phyloP scores from a whole-genome alignment of 92 coral and sea anemone species.

The Phymanthus crucifer region DNA sequence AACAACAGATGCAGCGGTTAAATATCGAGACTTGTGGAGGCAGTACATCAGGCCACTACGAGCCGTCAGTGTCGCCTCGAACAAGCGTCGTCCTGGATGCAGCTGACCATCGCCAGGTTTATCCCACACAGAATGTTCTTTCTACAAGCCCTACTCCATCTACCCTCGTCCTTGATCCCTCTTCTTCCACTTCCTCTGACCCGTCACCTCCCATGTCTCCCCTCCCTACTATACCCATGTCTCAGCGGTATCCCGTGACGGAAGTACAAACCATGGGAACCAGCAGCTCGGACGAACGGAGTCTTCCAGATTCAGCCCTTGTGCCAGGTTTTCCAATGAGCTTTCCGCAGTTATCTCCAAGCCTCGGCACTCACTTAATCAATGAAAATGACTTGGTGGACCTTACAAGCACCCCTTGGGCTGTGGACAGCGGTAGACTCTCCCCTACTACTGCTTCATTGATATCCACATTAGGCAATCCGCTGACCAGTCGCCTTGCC shows the following conservation, averaged over 20 bases:
- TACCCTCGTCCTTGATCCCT: constrained; percentile 55
- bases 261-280: constrained; percentile 35
- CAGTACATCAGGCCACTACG: constrained; percentile 45
- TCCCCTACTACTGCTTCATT: constrained; percentile 66
- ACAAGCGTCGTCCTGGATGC: constrained; percentile 73
- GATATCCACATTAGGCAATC: constrained; percentile 65
- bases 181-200: constrained; percentile 55
- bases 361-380: constrained; percentile 45
- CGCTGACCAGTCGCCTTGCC: constrained; percentile 51
- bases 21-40: constrained; percentile 83
- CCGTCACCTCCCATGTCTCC: constrained; percentile 82
- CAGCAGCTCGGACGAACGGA: constrained; percentile 16
- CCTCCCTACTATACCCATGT: constrained; percentile 64
- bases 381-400: constrained; percentile 72
- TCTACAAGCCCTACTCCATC: constrained; percentile 51
- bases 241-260: constrained; percentile 67
- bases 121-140: constrained; percentile 36
- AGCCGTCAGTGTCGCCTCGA: constrained; percentile 68
- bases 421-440: constrained; percentile 51
- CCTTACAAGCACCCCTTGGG: constrained; percentile 48
- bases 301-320: constrained; percentile 14
- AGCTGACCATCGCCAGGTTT: constrained; percentile 43
- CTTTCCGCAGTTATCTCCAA: constrained; percentile 31
- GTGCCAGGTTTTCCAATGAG: constrained; percentile 22
- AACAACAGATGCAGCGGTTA: constrained; percentile 87